Evolutionary conservation across 2,888 invertebrate species (phyloP).

Genomic region (Campoletis raptor): DNA sequence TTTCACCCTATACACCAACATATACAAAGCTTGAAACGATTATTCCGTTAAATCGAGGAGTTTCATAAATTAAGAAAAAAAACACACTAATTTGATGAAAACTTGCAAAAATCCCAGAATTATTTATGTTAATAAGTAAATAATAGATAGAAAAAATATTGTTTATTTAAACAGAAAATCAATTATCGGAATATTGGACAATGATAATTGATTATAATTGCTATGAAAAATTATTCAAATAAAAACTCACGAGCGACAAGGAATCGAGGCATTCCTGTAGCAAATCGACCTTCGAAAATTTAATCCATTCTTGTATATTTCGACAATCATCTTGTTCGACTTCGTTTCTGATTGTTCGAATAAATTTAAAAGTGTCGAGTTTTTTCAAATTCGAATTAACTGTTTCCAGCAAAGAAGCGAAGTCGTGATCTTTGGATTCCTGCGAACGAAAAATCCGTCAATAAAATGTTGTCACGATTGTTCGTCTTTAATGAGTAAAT

Average conservation of each 20-base stretch:
- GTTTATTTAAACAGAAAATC: background rate
- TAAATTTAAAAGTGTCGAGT: slow-evolving; percentile 84
- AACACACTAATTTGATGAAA: background rate
- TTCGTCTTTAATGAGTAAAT: background rate
- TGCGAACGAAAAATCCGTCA: background rate
- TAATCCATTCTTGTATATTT: slow-evolving; percentile 83
- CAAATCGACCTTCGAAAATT: slow-evolving; percentile 83
- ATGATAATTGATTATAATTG: too few relatives aligned
- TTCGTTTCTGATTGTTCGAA: slow-evolving; percentile 73
- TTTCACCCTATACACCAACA: slow-evolving; percentile 74
- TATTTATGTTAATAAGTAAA: too few relatives aligned
- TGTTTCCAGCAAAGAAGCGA: slow-evolving; percentile 65
- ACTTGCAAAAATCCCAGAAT: too few relatives aligned
- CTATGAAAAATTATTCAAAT: background rate
- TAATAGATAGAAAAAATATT: too few relatives aligned
- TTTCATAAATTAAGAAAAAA: background rate
- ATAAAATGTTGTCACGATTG: background rate
- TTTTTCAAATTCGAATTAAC: slow-evolving; percentile 78
- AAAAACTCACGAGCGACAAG: slow-evolving; percentile 82
- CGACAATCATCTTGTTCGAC: slow-evolving; percentile 70
- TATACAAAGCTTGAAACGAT: background rate
- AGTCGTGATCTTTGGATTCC: slow-evolving; percentile 54
- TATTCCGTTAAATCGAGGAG: background rate
- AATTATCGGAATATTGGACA: too few relatives aligned
- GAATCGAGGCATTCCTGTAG: slow-evolving; percentile 82